Conservation (phyloP, 1,140 invertebrate genomes). For the Drosophila repletoides region DNA sequence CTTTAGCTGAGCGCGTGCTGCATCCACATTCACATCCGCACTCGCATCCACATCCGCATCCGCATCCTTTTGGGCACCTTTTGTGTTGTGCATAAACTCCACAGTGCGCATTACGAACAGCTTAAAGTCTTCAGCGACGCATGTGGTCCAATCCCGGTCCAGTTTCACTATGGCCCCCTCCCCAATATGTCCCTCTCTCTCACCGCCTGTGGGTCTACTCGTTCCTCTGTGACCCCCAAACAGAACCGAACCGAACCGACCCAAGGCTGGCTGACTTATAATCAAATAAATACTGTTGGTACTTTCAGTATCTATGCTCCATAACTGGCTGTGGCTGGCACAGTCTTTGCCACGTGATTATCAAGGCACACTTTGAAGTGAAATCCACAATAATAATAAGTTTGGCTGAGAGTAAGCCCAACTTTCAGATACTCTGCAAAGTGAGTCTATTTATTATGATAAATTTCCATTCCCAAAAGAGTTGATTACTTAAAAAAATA, state of each 20-base stretch:
- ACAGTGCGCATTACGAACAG: slow-evolving; percentile 68
- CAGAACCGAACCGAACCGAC: no score
- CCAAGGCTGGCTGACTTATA: slow-evolving; percentile 42
- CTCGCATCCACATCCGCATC: slow-evolving; percentile 21
- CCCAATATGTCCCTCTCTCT: neutral
- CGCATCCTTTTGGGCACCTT: slow-evolving; percentile 57
- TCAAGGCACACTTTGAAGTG: slow-evolving; percentile 40
- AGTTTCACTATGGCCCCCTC: neutral
- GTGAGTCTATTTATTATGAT: no score
- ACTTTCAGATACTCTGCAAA: neutral
- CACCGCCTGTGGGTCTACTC: neutral
- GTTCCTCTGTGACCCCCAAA: no score
- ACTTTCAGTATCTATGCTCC: neutral
- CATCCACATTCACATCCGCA: slow-evolving; percentile 6
- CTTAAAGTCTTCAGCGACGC: slow-evolving; percentile 72
- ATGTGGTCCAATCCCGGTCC: slow-evolving; percentile 28
- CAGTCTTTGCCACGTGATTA: slow-evolving; percentile 56
- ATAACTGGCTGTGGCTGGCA: neutral
- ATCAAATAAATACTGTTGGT: slow-evolving; percentile 63
- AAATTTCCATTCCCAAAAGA: no score
- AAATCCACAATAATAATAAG: slow-evolving; percentile 13
- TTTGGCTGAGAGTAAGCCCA: neutral
- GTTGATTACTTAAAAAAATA: no score
- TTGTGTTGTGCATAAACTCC: slow-evolving; percentile 62
- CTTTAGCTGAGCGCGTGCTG: no score